Evolutionary conservation across 2,113 vertebrate genomes (phyloP).

Genomic region (Trochalopteron elliotii): DNA sequence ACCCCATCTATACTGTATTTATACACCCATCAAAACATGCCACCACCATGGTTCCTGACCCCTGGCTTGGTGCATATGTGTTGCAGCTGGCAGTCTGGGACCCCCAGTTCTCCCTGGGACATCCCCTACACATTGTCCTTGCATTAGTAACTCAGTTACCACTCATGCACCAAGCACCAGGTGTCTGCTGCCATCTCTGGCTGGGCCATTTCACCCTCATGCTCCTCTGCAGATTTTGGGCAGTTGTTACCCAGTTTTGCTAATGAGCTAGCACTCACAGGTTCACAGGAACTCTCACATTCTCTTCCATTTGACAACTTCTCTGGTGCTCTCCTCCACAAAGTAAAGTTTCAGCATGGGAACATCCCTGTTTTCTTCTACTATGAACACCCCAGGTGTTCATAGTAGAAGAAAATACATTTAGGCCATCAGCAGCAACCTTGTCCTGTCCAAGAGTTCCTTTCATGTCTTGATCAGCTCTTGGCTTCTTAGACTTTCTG

Average conservation of each 20-base stretch:
- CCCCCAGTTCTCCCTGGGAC: background rate
- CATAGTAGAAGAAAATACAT: background rate
- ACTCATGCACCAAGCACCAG: background rate
- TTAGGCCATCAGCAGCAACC: background rate
- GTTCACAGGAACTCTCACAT: background rate
- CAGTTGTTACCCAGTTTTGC: rapidly evolving
- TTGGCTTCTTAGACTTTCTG: background rate
- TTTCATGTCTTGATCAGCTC: background rate
- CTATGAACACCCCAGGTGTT: background rate
- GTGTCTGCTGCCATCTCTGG: too few relatives aligned
- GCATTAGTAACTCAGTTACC: background rate
- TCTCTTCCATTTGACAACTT: background rate
- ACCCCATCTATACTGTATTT: background rate
- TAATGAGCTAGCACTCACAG: rapidly evolving
- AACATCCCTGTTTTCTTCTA: background rate
- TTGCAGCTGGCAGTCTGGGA: background rate
- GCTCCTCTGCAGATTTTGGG: background rate
- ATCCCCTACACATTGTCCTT: rapidly evolving
- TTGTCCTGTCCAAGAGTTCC: background rate
- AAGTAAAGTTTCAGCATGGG: background rate
- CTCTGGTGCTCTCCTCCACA: background rate
- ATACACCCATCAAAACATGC: background rate
- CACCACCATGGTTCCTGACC: background rate
- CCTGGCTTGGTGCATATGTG: background rate
- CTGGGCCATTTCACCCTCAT: background rate